These are phyloP conservation scores for Poliocrania exsul DNA, from an alignment of 2,797 vertebrate genomes.

Conservation along the genomic window DNA sequence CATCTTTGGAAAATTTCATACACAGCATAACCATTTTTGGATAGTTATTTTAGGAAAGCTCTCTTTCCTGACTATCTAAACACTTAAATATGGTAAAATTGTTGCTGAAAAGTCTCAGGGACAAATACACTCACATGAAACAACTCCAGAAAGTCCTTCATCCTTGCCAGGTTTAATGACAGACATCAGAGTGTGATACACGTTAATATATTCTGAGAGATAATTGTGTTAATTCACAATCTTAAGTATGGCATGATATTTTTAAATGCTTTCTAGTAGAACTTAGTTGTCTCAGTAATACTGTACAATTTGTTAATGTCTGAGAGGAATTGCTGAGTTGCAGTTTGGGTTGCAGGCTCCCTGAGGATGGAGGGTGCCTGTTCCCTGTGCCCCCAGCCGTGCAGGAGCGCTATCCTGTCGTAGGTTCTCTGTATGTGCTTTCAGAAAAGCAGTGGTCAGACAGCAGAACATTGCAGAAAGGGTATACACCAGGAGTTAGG, in stretches of 20 bases:
- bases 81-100: conserved; percentile 57
- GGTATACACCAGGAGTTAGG: background rate
- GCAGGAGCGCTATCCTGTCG: accelerated
- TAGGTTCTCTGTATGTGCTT: background rate
- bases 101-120: background rate
- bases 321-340: background rate
- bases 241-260: background rate
- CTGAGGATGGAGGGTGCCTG: background rate
- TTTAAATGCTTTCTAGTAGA: background rate
- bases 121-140: background rate
- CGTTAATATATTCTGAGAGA: background rate
- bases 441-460: too few species aligned
- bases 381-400: background rate
- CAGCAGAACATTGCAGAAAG: background rate
- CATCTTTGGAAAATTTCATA: conserved; percentile 42
- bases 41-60: conserved; percentile 58
- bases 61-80: conserved; percentile 14
- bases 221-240: background rate
- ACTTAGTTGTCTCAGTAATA: background rate
- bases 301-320: background rate
- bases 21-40: conserved; percentile 21
- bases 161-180: background rate
- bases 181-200: background rate
- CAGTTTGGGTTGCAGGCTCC: background rate
- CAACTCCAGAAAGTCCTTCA: background rate